Evolutionary conservation across 2,113 vertebrate genomes (phyloP).

Genomic region (Uropsilus gracilis): DNA sequence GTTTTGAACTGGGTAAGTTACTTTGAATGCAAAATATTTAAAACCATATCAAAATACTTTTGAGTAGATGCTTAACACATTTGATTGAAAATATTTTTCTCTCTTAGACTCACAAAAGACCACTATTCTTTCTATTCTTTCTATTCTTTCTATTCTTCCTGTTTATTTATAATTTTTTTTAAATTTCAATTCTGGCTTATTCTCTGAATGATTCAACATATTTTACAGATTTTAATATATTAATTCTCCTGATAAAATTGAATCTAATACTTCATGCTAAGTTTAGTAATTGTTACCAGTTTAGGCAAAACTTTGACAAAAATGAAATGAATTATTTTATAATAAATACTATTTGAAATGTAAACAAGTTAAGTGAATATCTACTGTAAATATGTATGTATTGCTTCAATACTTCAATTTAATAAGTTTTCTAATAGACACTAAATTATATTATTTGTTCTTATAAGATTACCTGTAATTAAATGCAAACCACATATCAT

Average conservation of each 20-base stretch:
- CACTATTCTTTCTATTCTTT: too few species aligned
- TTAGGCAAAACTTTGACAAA: neutral
- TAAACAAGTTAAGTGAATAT: neutral
- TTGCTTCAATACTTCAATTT: neutral
- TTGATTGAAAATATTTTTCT: neutral
- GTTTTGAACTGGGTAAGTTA: neutral
- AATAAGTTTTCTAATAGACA: neutral
- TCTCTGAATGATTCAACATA: neutral
- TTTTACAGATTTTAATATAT: neutral
- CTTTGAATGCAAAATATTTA: neutral
- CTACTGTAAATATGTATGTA: neutral
- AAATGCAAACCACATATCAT: neutral
- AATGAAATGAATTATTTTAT: neutral
- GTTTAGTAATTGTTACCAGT: neutral
- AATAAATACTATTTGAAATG: neutral
- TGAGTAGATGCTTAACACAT: neutral
- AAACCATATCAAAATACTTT: neutral
- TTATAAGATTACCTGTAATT: neutral
- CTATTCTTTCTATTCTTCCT: neutral
- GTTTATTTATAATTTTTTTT: neutral
- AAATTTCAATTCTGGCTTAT: neutral
- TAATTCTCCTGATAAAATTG: neutral
- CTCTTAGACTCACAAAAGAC: too few species aligned
- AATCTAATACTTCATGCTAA: neutral
- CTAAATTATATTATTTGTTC: neutral